Base-by-base conservation (phyloP, 2,888 invertebrate genomes). In the Zaprionus lineosus region DNA sequence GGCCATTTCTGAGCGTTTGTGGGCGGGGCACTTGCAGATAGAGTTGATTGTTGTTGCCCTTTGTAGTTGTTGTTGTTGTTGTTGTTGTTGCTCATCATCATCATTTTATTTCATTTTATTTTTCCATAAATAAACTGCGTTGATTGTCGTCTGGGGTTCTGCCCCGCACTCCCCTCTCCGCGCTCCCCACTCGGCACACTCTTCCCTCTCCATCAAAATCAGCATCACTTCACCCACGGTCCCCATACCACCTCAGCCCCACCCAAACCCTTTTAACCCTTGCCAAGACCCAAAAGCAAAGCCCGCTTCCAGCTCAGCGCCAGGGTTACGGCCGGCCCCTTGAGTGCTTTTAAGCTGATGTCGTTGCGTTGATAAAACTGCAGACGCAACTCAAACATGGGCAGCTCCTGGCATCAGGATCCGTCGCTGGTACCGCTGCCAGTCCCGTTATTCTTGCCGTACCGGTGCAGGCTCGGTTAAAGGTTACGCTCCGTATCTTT, bases 21-120 rank as follows among this genome's bases (percentile, higher is more conserved):
- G 65, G 65, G 70, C 69, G 61, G n/a, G 33, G 11, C 41, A 11
- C 18, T 58, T 50, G 53, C 47, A 47, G 65, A 70, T 77, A 74
- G 60, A 75, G 52, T 61, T 62, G 39, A 66, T 75, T 72, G 75
- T 53, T 65, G 57, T 47, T 56, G 33, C 39, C 18, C 11, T 19
- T 57, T 64, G 55, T 53, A 58, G 37, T 51, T 60, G 60, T 28
- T 59, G 60, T 28, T 61, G 39, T 16, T 60, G 29, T 33, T 53
- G 40, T 46, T 70, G 67, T 47, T 75, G 57, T 39, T 71, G 70
- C 69, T 75, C 77, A 70, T 84, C 74, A 78, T 86, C 81, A 64
- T 83, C 79, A 84, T 84, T 86, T 86, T 76, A 86, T 86, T 84
- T 81, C 82, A 82, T 82, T 82, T 82, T 84, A 82, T 86, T 82